Percentiles rank a stretch among this genome's conserved stretches.
These are phyloP conservation scores for Aphidius colemani DNA, from an alignment of 2,888 invertebrate genomes.

Conservation along the genomic window DNA sequence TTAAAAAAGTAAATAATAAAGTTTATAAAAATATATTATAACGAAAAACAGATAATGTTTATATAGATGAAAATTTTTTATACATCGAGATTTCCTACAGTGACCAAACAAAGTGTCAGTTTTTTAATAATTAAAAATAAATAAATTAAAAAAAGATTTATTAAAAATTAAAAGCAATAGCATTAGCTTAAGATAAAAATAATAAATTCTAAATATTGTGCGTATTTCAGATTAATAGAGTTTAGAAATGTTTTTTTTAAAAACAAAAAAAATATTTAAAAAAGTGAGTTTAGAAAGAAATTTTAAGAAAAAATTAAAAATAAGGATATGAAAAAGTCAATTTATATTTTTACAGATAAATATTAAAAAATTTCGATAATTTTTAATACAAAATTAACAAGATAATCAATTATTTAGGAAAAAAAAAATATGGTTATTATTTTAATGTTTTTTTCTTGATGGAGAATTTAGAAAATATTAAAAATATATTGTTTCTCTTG, in stretches of 20 bases:
- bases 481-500: too few relatives aligned
- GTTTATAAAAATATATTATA: not conserved
- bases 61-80: conserved; percentile 14
- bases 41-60: not conserved
- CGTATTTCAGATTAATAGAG: too few relatives aligned
- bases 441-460: too few relatives aligned
- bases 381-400: conserved; percentile 3
- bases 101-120: conserved; percentile 19
- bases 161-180: not conserved
- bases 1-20: too few relatives aligned
- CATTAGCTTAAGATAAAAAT: conserved; percentile 3
- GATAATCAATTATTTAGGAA: too few relatives aligned
- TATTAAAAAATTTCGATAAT: conserved; percentile 5
- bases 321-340: conserved; percentile 33
- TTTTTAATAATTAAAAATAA: conserved; percentile 5
- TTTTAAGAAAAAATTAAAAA: not conserved
- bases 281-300: conserved; percentile 15
- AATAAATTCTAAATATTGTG: conserved; percentile 2
- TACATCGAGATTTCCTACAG: conserved; percentile 29
- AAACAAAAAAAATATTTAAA: conserved; percentile 11
- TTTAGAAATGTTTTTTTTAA: not conserved
- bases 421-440: too few relatives aligned
- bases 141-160: not conserved
- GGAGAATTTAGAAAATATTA: too few relatives aligned
- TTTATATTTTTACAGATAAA: conserved; percentile 16